Conservation (phyloP, 2,888 invertebrate genomes). For the Lasioglossum zephyrum region DNA sequence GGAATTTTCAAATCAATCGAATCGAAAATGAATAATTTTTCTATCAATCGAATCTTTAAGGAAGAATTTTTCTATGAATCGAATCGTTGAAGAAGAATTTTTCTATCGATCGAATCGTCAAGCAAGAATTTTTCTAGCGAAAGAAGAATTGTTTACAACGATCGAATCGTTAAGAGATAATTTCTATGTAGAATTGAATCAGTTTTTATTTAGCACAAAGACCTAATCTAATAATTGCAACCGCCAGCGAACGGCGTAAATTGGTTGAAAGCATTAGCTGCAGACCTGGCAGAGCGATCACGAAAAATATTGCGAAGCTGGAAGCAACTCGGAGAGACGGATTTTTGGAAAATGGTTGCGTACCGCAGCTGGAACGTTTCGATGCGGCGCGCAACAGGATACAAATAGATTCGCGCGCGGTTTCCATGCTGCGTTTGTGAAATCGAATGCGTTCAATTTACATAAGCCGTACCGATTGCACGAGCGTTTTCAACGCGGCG, state of each 20-base stretch:
- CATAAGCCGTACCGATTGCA: conserved; percentile 10
- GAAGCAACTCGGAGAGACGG: background rate
- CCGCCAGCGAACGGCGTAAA: background rate
- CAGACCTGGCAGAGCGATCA: background rate
- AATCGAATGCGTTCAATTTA: conserved; percentile 11
- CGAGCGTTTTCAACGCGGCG: background rate
- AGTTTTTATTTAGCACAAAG: background rate
- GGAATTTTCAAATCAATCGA: no score
- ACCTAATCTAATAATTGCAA: background rate
- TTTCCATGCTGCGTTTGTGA: conserved; percentile 1
- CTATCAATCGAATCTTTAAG: no score
- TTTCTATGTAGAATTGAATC: no score
- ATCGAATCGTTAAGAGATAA: no score
- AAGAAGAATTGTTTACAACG: no score
- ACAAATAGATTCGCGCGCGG: background rate
- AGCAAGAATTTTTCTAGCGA: no score
- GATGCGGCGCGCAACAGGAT: background rate
- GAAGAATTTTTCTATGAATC: no score
- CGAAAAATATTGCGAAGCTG: background rate
- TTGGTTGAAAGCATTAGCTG: background rate
- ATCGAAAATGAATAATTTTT: no score
- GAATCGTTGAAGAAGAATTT: no score
- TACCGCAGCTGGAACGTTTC: background rate
- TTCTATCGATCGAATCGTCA: no score
- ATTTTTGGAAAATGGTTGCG: background rate